Conservation (phyloP, 2,888 invertebrate species). For the Apamea monoglypha region DNA sequence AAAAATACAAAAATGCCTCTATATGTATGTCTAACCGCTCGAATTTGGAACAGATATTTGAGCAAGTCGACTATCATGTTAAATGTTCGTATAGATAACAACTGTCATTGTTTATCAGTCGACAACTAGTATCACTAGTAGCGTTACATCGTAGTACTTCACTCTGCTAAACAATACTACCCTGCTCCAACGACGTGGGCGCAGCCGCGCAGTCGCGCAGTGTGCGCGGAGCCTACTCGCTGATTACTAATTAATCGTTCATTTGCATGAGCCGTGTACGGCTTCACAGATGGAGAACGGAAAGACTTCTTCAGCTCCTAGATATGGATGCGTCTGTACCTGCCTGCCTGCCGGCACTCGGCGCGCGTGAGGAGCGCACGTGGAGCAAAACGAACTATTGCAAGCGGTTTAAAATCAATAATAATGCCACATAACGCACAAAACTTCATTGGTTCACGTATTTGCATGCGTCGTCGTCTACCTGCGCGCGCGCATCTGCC, state of each 20-base stretch:
- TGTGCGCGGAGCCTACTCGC: conserved; percentile 21
- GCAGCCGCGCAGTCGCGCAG: neutral
- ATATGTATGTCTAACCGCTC: neutral
- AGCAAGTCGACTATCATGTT: neutral
- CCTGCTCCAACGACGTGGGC: neutral
- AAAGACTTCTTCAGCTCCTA: conserved; percentile 24
- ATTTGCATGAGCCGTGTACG: conserved; percentile 45
- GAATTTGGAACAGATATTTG: neutral
- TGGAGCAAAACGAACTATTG: neutral
- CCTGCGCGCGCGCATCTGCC: conserved; percentile 79
- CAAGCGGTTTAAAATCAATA: conserved; percentile 6
- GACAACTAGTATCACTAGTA: neutral
- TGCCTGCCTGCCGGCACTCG: neutral
- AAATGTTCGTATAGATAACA: neutral
- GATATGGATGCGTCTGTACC: conserved; percentile 25
- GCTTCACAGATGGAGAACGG: conserved; percentile 31
- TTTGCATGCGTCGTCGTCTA: conserved; percentile 78
- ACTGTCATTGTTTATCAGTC: too few relatives aligned
- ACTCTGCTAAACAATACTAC: neutral
- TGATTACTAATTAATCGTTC: conserved; percentile 45
- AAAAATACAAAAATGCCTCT: neutral
- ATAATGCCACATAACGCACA: conserved; percentile 29
- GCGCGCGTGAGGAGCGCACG: neutral
- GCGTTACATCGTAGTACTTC: neutral
- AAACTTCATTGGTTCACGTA: conserved; percentile 44